Evolutionary conservation across 2,888 invertebrate genomes (phyloP).

Genomic region (Chymomyza procnemis): DNA sequence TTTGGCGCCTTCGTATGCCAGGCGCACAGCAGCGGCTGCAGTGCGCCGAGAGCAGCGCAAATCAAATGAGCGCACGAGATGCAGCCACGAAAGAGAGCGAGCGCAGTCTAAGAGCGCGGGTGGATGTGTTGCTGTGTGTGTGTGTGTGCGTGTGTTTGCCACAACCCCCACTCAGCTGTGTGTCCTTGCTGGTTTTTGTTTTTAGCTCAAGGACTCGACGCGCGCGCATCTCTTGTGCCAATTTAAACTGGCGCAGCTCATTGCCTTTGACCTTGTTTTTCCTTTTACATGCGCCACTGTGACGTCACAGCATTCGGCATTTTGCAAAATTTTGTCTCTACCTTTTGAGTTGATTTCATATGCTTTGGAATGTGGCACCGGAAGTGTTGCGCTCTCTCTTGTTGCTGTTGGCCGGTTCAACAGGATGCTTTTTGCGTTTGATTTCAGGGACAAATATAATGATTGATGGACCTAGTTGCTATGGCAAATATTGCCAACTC

Average conservation of each 20-base stretch:
- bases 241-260: constrained; percentile 27
- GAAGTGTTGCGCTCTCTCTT: constrained; percentile 40
- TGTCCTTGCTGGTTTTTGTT: constrained; percentile 35
- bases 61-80: neutral
- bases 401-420: constrained; percentile 61
- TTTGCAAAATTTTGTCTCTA: constrained; percentile 2
- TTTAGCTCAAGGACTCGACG: constrained; percentile 53
- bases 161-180: neutral
- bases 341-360: constrained; percentile 12
- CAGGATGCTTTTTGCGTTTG: constrained; percentile 77
- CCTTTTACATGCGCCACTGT: constrained; percentile 12
- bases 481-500: constrained; percentile 42
- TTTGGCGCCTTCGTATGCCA: constrained; percentile 76
- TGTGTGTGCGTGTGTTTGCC: constrained; percentile 12
- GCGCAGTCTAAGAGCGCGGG: neutral
- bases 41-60: neutral
- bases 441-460: constrained; percentile 76
- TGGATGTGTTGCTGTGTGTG: no score
- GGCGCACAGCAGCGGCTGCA: constrained; percentile 59
- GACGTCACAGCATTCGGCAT: neutral
- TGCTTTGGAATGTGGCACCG: constrained; percentile 51
- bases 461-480: constrained; percentile 68
- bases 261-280: constrained; percentile 54
- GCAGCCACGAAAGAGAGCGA: constrained; percentile 1
- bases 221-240: constrained; percentile 30